Evolutionary conservation across 2,797 vertebrate genomes (phyloP), one percentile per base, ranked within the genome.

Genomic region (Gymnocypris eckloni): DNA sequence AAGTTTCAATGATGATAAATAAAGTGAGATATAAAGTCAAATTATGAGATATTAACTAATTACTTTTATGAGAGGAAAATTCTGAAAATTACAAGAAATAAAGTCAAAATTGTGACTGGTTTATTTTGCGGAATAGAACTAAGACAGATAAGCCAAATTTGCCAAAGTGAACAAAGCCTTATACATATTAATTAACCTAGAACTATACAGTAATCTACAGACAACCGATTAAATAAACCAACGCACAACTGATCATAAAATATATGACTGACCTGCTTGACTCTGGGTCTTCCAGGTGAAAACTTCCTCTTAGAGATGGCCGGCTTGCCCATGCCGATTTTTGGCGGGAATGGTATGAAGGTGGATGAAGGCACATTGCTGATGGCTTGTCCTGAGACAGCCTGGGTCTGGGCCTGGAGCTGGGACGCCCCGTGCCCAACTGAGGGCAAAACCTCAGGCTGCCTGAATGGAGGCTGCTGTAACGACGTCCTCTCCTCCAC

Each of bases 251-350:
- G 15, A 48, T 13, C 4, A 71, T 48, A 16, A 79, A 59, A n/a
- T n/a, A 59, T 59, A 61, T 25, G 37, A 78, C 78, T 67, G n/a
- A 99, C 98, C 98, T 98, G 98, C 94, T 96, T 97, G 66, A 97
- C 96, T 73, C 97, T 93, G 45, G 97, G 96, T 90, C 98, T 96
- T 54, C 97, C 97, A 0, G 98, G 97, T 73, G 98, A 99, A 91
- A 99, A 99, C 88, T 98, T 99, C 92, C 98, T 97, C 93, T 99
- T 99, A 86, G 97, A 95, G 93, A 99, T 99, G 92, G 98, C 97
- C 0, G 98, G 98, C 86, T 99, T 99, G 1, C 98, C 98, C 98
- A 99, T 99, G 67, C 98, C 97, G 37, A 99, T 99, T 95, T 98
- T 99, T 77, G 97, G 97, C 91, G 96, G 96, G 90, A 98, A 95